Percentiles rank a stretch among this genome's conserved stretches.
These are phyloP conservation scores for Sciaenops ocellatus DNA, from an alignment of 2,797 vertebrate genomes.

Conservation along the genomic window DNA sequence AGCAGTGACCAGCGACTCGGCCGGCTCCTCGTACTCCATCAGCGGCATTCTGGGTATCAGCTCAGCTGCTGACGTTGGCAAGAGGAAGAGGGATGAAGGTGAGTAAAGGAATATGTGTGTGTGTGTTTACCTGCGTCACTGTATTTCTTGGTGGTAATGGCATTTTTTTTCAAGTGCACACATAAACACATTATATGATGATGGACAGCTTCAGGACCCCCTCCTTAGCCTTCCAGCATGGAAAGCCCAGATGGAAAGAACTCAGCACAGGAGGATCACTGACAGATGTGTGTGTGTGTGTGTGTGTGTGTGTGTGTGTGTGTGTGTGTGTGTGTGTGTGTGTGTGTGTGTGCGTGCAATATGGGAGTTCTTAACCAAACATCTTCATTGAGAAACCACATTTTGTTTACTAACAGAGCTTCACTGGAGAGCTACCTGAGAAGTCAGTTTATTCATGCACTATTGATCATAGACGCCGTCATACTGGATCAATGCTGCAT, in stretches of 20 bases:
- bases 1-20: constrained; percentile 93
- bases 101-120: constrained; percentile 50
- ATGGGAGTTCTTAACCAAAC: constrained; percentile 75
- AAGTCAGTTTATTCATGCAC: constrained; percentile 70
- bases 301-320: constrained; percentile 6
- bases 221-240: constrained; percentile 8
- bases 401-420: constrained; percentile 63
- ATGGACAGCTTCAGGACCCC: constrained; percentile 17
- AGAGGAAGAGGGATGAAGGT: constrained; percentile 98
- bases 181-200: constrained; percentile 22
- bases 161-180: constrained; percentile 4
- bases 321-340: constrained; percentile 3
- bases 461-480: constrained; percentile 74
- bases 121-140: constrained; percentile 14
- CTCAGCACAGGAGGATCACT: constrained; percentile 54
- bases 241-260: constrained; percentile 66
- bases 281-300: constrained; percentile 51
- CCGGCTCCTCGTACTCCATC: constrained; percentile 98
- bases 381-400: constrained; percentile 82
- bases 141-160: background rate
- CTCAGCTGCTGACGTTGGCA: constrained; percentile 92
- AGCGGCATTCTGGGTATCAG: constrained; percentile 98
- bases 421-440: constrained; percentile 56
- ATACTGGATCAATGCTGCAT: constrained; percentile 67
- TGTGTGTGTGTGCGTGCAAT: constrained; percentile 16